Percentiles rank a stretch among this genome's conserved stretches.
phyloP scores from a whole-genome alignment of 2,113 vertebrate species.

The Opisthocomus hoazin region DNA sequence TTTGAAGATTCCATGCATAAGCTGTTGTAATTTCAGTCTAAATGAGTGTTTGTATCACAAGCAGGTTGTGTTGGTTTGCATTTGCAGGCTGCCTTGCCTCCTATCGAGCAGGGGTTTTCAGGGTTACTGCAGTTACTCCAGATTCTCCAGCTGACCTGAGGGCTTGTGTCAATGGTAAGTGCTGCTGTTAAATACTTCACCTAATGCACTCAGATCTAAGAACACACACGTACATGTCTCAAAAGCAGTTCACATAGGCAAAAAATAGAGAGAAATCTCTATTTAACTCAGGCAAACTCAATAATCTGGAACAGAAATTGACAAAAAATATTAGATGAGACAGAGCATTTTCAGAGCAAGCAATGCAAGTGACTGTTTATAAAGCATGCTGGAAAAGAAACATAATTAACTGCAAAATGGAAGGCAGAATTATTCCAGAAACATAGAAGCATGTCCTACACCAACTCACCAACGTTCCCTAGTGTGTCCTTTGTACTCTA shows the following conservation, averaged over 20 bases:
- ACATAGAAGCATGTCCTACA: background rate
- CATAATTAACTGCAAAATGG: background rate
- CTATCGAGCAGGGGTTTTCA: slow-evolving; percentile 75
- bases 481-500: background rate
- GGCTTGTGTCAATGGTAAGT: slow-evolving; percentile 85
- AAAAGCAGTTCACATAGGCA: background rate
- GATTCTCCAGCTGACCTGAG: slow-evolving; percentile 77
- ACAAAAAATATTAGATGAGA: background rate
- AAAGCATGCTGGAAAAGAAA: background rate
- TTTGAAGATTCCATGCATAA: background rate
- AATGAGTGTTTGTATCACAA: background rate
- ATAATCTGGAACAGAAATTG: background rate
- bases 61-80: background rate
- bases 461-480: background rate
- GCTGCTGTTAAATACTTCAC: background rate
- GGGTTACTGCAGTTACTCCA: slow-evolving; percentile 27
- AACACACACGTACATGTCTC: accelerated
- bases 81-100: slow-evolving; percentile 84
- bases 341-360: background rate
- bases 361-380: background rate
- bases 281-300: background rate
- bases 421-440: background rate
- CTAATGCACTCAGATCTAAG: background rate
- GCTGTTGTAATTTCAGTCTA: background rate
- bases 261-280: background rate